These are phyloP conservation scores for Drosophila micromelanica DNA, from an alignment of 1,140 invertebrate genomes.

Conservation along the genomic window DNA sequence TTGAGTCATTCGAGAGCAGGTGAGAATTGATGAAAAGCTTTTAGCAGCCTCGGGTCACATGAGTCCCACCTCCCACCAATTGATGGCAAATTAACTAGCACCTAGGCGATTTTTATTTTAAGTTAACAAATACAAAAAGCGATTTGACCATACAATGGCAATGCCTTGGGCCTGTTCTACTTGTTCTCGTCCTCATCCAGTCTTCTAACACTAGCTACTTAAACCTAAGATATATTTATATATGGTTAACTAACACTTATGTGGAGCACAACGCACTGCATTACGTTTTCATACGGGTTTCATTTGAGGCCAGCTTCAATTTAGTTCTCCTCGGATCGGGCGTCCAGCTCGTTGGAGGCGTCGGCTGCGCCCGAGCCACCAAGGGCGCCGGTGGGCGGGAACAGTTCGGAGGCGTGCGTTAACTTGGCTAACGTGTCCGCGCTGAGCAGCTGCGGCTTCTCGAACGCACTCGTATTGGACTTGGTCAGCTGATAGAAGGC, in stretches of 20 bases:
- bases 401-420: constrained; percentile 67
- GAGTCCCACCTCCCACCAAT: too few relatives aligned
- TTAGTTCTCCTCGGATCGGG: constrained; percentile 34
- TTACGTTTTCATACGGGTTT: constrained; percentile 32
- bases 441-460: constrained; percentile 70
- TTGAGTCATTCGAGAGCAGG: constrained; percentile 29
- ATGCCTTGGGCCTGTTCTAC: constrained; percentile 1
- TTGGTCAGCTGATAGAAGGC: constrained; percentile 77
- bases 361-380: constrained; percentile 28
- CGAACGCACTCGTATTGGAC: constrained; percentile 63
- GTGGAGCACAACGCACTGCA: constrained; percentile 70
- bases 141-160: constrained; percentile 53
- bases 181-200: constrained; percentile 60
- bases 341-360: constrained; percentile 52
- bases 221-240: constrained; percentile 22
- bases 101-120: constrained; percentile 69
- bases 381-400: constrained; percentile 46
- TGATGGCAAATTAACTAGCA: constrained; percentile 51
- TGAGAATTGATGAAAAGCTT: constrained; percentile 66
- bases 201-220: constrained; percentile 71
- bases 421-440: constrained; percentile 59
- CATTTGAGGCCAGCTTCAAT: not conserved
- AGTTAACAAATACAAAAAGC: constrained; percentile 57
- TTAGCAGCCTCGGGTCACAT: constrained; percentile 54
- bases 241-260: constrained; percentile 7